Conservation (phyloP, 2,797 vertebrate genomes). For the Chrosomus eos region DNA sequence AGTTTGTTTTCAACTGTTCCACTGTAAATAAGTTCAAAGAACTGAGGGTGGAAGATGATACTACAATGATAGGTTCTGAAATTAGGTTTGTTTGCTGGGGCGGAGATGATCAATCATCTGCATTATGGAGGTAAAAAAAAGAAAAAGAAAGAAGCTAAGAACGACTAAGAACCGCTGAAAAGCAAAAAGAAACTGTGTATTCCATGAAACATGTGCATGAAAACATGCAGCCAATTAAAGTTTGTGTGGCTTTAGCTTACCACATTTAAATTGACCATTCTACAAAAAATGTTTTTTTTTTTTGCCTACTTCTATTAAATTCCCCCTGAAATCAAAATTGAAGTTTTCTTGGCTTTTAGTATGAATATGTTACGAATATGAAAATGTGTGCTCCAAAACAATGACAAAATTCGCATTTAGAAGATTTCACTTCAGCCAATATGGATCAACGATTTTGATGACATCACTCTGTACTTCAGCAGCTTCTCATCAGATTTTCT, state of each 20-base stretch:
- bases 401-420: too few relatives aligned
- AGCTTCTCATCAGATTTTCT: too few relatives aligned
- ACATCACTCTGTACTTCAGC: too few relatives aligned
- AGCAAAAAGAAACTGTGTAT: neutral
- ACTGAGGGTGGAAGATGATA: conserved; percentile 18
- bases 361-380: too few relatives aligned
- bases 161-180: neutral
- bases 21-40: conserved; percentile 20
- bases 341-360: too few relatives aligned
- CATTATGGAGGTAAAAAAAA: neutral
- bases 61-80: conserved; percentile 26
- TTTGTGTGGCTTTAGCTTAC: neutral
- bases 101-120: neutral
- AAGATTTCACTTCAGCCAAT: too few relatives aligned
- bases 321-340: too few relatives aligned
- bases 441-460: too few relatives aligned
- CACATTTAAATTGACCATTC: neutral
- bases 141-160: neutral
- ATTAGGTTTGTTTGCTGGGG: neutral
- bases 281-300: neutral
- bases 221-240: neutral
- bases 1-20: conserved; percentile 15
- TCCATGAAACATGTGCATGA: neutral
- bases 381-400: too few relatives aligned
- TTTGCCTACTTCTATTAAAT: too few relatives aligned